Evolutionary conservation across 2,797 vertebrate genomes (phyloP).

Genomic region (Tragelaphus oryx): DNA sequence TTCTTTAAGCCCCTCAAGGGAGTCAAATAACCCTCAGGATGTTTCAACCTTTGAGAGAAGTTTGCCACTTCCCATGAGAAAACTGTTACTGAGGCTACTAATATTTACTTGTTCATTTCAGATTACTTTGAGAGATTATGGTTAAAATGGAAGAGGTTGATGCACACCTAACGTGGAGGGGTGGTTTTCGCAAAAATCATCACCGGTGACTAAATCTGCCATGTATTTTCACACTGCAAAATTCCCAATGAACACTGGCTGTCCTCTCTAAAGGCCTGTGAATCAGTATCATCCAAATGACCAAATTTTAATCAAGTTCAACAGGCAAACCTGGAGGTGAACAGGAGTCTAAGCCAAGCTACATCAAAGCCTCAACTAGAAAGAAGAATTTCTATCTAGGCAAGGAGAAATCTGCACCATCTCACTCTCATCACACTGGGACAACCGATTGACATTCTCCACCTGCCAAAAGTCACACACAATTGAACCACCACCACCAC

Average conservation of each 20-base stretch:
- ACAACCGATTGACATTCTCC: background rate
- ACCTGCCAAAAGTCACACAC: background rate
- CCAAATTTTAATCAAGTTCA: slow-evolving; percentile 7
- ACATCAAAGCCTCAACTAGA: background rate
- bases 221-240: background rate
- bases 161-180: background rate
- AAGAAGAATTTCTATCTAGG: background rate
- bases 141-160: background rate
- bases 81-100: background rate
- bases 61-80: background rate
- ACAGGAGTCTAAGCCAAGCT: background rate
- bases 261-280: background rate
- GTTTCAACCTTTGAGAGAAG: background rate
- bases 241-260: background rate
- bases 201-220: background rate
- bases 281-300: background rate
- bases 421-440: background rate
- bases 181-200: background rate
- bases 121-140: background rate
- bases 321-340: background rate
- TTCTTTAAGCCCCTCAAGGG: background rate
- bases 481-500: background rate
- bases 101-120: background rate
- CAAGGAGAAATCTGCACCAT: background rate
- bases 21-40: background rate